A percentile compares a stretch with the other conserved stretches of the same genome.
These are phyloP conservation scores for Seriola rivoliana DNA, from an alignment of 2,113 vertebrate genomes.

Conservation along the genomic window DNA sequence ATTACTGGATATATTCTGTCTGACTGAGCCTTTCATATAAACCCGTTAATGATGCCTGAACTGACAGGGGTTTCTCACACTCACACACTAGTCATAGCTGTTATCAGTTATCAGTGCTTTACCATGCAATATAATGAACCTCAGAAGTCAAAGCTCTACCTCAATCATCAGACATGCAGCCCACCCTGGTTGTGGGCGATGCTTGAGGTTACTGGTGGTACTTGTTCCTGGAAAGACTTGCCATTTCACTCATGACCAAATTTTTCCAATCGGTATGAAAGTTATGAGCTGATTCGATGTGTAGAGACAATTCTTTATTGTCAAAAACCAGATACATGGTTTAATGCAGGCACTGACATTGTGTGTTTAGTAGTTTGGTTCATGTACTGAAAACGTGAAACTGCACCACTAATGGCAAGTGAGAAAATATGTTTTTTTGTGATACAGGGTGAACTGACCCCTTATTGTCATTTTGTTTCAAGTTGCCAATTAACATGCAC, in stretches of 20 bases:
- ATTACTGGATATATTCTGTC: neutral
- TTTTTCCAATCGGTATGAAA: neutral
- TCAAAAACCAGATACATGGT: neutral
- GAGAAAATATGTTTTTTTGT: neutral
- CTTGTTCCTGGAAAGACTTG: neutral
- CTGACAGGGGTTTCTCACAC: neutral
- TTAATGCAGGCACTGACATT: neutral
- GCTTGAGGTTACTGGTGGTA: neutral
- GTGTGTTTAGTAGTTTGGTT: neutral
- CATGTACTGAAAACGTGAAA: neutral
- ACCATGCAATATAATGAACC: neutral
- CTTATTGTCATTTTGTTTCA: neutral
- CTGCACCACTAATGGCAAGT: neutral
- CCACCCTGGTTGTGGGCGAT: neutral
- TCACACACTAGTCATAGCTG: neutral
- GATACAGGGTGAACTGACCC: neutral
- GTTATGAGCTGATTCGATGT: neutral
- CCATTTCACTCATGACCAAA: neutral
- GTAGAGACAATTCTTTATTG: neutral
- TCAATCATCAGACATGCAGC: neutral
- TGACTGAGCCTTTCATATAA: conserved; percentile 16
- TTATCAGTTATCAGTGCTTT: neutral
- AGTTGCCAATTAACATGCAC: neutral
- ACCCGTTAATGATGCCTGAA: neutral
- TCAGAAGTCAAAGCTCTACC: conserved; percentile 1